These are phyloP conservation scores for Indicator indicator DNA, from an alignment of 2,113 vertebrate species.

Conservation along the genomic window DNA sequence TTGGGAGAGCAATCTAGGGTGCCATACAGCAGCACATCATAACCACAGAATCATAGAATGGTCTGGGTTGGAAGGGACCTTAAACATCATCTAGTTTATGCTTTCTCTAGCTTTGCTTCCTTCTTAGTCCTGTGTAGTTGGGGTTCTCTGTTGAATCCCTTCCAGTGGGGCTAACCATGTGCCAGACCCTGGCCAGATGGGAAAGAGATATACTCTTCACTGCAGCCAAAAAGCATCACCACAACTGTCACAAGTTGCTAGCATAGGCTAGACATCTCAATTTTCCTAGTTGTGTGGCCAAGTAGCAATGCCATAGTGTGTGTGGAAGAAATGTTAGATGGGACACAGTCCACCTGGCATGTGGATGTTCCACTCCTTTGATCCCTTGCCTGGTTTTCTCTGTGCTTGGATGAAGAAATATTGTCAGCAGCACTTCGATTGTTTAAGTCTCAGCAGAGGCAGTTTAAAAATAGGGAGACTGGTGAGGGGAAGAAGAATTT, in stretches of 20 bases:
- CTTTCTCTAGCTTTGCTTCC: constrained; percentile 32
- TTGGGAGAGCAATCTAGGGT: not conserved
- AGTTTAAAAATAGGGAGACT: not conserved
- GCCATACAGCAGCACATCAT: not conserved
- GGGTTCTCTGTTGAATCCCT: constrained; percentile 43
- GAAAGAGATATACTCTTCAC: constrained; percentile 49
- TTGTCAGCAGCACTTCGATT: not conserved
- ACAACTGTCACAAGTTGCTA: constrained; percentile 23
- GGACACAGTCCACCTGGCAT: constrained; percentile 63
- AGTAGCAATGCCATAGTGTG: constrained; percentile 35
- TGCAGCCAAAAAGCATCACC: constrained; percentile 55
- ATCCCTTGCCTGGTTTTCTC: constrained; percentile 56
- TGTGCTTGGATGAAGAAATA: constrained; percentile 52
- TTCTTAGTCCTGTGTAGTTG: constrained; percentile 3
- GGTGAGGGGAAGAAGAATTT: not conserved
- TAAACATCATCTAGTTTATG: not conserved
- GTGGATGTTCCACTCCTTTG: constrained; percentile 37
- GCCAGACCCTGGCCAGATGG: constrained; percentile 51
- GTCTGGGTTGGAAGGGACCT: too few species aligned
- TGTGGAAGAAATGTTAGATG: constrained; percentile 71
- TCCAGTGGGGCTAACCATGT: not conserved
- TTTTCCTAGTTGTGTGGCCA: constrained; percentile 72
- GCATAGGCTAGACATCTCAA: constrained; percentile 16
- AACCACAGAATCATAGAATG: too few species aligned
- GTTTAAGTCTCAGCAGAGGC: not conserved